These are phyloP conservation scores for Miltochrista miniata DNA, from an alignment of 2,888 invertebrate genomes.

Conservation along the genomic window DNA sequence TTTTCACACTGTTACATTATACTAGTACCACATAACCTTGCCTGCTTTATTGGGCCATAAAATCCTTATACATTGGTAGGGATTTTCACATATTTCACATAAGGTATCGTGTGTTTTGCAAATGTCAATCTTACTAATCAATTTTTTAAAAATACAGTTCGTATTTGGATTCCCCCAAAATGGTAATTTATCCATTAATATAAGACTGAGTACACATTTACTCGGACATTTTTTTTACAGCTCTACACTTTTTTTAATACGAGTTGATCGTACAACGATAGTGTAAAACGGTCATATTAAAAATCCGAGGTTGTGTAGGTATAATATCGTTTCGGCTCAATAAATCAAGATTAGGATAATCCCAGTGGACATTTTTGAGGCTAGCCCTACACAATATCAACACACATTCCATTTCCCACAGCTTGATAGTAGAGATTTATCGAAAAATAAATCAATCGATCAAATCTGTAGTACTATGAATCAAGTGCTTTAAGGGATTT, in stretches of 20 bases:
- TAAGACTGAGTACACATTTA: not conserved
- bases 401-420: constrained; percentile 1
- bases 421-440: not conserved
- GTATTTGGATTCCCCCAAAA: no score
- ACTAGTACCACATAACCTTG: no score
- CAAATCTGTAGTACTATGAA: constrained; percentile 1
- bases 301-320: not conserved
- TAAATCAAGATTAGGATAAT: constrained; percentile 12
- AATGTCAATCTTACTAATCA: no score
- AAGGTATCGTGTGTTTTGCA: no score
- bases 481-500: not conserved
- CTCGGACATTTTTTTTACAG: not conserved
- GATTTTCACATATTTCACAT: no score
- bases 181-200: not conserved
- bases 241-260: not conserved
- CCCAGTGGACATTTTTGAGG: constrained; percentile 1
- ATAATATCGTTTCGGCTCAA: not conserved
- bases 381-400: constrained; percentile 1
- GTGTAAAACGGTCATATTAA: not conserved
- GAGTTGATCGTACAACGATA: not conserved
- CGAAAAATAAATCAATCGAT: constrained; percentile 1
- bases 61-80: no score
- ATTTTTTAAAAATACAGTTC: no score
- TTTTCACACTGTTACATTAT: no score
- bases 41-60: no score